Evolutionary conservation across 2,797 vertebrate species (phyloP), one percentile per base, ranked within the genome.

Genomic region (Spatula versicolor): DNA sequence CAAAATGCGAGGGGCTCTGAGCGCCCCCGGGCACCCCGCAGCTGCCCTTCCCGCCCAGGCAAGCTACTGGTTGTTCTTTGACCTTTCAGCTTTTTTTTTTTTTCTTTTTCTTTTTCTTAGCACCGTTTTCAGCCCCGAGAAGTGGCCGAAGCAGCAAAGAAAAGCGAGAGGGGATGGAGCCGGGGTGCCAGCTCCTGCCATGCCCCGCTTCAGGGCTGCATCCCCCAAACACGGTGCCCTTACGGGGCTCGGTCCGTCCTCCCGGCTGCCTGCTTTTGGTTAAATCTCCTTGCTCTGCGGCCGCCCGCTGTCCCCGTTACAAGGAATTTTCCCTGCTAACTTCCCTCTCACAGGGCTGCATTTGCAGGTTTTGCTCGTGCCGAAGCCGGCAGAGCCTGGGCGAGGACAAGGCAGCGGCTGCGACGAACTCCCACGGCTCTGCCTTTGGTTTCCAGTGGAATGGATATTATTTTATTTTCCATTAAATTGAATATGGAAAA

Each of bases 251-350:
- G 0, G 7, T 2, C 39, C 35, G 2, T 8, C 19, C 60, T 48
- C 7, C 64, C 52, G 0, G 0, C 33, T 8, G 26, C 0, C 56
- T 9, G 0, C 50, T 11, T 30, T 68, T 30, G 52, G 52, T 30
- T 54, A 30, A 30, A 28, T 30, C 52, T 30, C 52, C 28, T 28
- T 18, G 52, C 3, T 2, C 28, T 35, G 59, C 9, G 2, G 18
- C 20, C 68, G 16, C 17, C 74, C 2, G 0, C 85, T 13, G 15
- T 43, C 73, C 78, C 78, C 11, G 0, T 11, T 13, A 17, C 30
- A 14, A 39, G 20, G 92, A 28, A 55, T 77, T 91, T 89, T 37
- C 74, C 58, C 60, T 9, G 0, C 45, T 60, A 64, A 26, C 16
- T 75, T 55, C 78, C 62, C 30, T 50, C 74, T 84, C 13, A 2